Conservation (phyloP, 2,113 vertebrate species). For the Urocolius indicus region DNA sequence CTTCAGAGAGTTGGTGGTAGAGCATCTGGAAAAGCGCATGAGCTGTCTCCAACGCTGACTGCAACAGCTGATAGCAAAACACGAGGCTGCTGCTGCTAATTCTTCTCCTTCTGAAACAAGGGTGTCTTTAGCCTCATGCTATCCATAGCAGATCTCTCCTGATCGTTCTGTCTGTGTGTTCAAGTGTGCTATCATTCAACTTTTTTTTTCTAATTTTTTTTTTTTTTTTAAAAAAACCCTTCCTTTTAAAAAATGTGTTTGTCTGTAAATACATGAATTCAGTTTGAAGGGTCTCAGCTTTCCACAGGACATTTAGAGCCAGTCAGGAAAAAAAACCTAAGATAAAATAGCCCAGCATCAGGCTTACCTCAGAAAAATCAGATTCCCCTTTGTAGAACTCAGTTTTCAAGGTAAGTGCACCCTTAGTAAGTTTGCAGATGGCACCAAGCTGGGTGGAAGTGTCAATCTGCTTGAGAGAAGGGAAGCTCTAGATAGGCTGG, state of each 20-base stretch:
- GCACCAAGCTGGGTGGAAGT: no score
- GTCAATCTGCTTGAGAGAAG: no score
- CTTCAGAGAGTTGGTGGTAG: slow-evolving; percentile 41
- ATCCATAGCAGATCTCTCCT: rapidly evolving
- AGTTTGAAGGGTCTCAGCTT: background rate
- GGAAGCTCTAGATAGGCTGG: no score
- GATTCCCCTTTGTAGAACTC: background rate
- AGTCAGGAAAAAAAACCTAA: background rate
- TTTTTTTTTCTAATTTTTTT: background rate
- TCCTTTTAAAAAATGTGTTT: background rate
- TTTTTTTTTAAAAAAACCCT: background rate
- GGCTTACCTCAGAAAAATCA: background rate
- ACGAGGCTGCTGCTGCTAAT: background rate
- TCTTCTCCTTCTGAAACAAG: background rate
- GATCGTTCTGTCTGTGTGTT: background rate
- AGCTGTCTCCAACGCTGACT: background rate
- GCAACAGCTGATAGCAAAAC: background rate
- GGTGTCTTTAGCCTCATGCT: background rate
- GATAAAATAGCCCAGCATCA: background rate
- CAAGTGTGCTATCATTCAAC: background rate
- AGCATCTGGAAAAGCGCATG: background rate
- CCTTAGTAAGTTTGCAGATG: no score
- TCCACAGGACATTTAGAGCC: background rate
- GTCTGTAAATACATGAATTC: background rate
- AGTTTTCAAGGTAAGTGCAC: background rate